Evolutionary conservation across 2,888 invertebrate genomes (phyloP), one percentile per base, ranked within the genome.

Genomic region (Hydraecia micacea): DNA sequence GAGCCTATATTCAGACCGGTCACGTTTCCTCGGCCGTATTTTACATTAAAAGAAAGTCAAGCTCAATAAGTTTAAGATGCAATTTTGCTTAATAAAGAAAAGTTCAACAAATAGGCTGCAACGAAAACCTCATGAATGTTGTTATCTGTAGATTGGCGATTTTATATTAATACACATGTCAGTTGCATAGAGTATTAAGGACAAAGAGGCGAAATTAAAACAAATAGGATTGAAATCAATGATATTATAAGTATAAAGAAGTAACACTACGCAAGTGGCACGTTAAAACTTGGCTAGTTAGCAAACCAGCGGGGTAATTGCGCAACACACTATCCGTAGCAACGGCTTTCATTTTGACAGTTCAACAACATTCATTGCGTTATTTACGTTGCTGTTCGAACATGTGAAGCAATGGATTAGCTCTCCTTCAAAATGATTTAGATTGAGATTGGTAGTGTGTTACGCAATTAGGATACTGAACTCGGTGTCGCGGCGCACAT

Each of bases 11-110:
- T 28, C 46, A 68, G 28, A 32, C 46, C 28, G 3, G 42, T 46
- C 46, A 28, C 3, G 13, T 28, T 6, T 21, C 28, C 28, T 11
- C n/a, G 28, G 46, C 46, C 7, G 13, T 46, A 21, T 68, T 21
- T 11, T 21, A 21, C 21, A 49, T 46, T 68, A 7, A 21, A 46
- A 69, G 7, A 36, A 67, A 60, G 18, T 68, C 63, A 42, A 76
- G 68, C 80, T 75, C 62, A 80, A 62, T 75, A 80, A 65, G 28
- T 68, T 28, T 78, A 55, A 46, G 42, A 81, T 62, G 55, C 67
- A 74, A 75, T 73, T 25, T 76, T 52, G 28, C 36, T 36, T 58
- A 42, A 46, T 32, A 42, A 55, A 39, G 13, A 25, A 25, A 62
- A 28, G 6, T 68, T 67, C 60, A 62, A 62, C 49, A 21, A 32